Base-by-base conservation (phyloP, 2,888 invertebrate species). In the Chouioia cunea region DNA sequence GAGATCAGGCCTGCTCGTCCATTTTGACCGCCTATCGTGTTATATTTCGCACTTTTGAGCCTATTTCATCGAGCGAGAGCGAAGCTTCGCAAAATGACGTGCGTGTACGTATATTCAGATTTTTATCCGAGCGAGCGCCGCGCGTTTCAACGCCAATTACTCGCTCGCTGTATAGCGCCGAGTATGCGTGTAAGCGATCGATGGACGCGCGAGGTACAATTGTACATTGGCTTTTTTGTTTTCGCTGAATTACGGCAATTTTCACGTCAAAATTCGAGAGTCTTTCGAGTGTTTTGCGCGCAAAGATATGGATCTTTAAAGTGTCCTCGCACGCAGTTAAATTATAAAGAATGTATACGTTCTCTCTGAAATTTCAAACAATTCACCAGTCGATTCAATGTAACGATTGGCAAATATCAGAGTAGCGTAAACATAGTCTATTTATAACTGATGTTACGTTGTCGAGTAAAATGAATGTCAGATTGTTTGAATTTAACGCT, bases 141-240 rank as follows among this genome's bases (percentile, higher is more conserved):
- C 36, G 18, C 20, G 58, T 16, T 60, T 63, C 57, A 50, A 23
- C 57, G 27, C 36, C 69, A 69, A 69, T 69, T 64, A 69, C 58
- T 43, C 52, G 15, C 23, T 63, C 57, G 0, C 43, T 20, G 48
- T 27, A 15, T 47, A 23, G n/a, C n/a, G n/a, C n/a, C n/a, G n/a
- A n/a, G 16, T 23, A 43, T 48, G 47, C 20, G n/a, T n/a, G 27
- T 50, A 18, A n/a, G 8, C n/a, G 10, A 44, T 36, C 46, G 50
- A 57, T 22, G 43, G 16, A 47, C 22, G 36, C 22, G 36, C 36
- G 36, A 46, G 36, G 57, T 22, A 18, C 23, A 48, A 57, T 63
- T 50, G 22, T 10, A 36, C 22, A 15, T 15, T n/a, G 20, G 4
- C 6, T 56, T 43, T 47, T 47, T 15, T 18, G 27, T 48, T 59